Evolutionary conservation across 2,113 vertebrate species (phyloP), one percentile per base, ranked within the genome.

Genomic region (Oryzias javanicus): DNA sequence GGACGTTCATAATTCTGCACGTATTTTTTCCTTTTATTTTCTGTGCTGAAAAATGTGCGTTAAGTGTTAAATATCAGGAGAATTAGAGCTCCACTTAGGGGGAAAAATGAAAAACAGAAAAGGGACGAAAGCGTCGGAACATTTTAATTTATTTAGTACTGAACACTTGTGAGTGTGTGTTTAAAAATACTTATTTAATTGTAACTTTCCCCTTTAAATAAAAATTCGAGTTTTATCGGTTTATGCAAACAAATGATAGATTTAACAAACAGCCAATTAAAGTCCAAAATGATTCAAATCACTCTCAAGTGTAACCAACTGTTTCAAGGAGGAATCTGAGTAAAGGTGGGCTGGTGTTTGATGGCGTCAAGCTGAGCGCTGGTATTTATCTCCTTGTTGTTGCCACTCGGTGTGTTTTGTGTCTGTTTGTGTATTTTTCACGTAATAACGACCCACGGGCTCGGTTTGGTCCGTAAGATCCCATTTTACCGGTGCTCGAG

Each of bases 241-340:
- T 72, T 64, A 70, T 69, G 82, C 84, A 82, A 88, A 85, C 68
- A 81, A 57, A 84, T 78, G 79, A 90, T 85, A 78, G 83, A 89
- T 89, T 86, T 86, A 86, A 86, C 86, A 86, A 87, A 87, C 85
- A 85, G 82, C 84, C 88, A 91, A 91, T 91, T 90, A 87, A 86
- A 86, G 80, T 82, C 79, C 82, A 86, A 87, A 89, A 91, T 70
- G 86, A 88, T 88, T 82, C 81, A 80, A 90, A 87, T 91, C 82
- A 89, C 84, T 90, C 83, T 89, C 73, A 83, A 89, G 84, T 83
- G 87, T 86, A 88, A 86, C 88, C 89, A 88, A 91, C 81, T 87
- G 86, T 88, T 89, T 88, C 86, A 83, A 89, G 84, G 82, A 85
- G 89, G 88, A 86, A 86, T 86, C 78, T 49, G 6, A 76, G 79